Evolutionary conservation across 2,113 vertebrate genomes (phyloP), one percentile per base, ranked within the genome.

Genomic region (Ammodytes dubius): DNA sequence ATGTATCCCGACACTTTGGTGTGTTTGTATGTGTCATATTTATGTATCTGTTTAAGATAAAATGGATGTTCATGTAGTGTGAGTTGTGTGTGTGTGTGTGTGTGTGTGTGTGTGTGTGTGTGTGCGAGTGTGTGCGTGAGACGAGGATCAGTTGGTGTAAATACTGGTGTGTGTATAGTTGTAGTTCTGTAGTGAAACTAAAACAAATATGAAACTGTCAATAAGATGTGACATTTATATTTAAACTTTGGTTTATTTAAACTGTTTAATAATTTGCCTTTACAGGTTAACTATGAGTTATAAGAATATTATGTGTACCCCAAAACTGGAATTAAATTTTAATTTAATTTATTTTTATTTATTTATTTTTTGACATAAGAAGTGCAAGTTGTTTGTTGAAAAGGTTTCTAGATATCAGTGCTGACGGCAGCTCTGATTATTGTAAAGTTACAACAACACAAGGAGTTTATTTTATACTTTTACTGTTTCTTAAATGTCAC

Each of bases 1-100:
- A 86, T 88, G 91, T 91, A 89, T 65, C 67, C 40, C 14, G 57
- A 86, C 72, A 82, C 80, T 58, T 60, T 1, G 9, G 40, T 54
- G 54, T 64, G n/a, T 46, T 37, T 68, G 40, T 74, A 42, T 84
- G 70, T 79, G 78, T 79, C 70, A 52, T 86, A 69, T 75, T 78
- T 86, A 81, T 86, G 80, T 66, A 71, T 85, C n/a, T 88, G 57
- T 91, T 66, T 78, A 72, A 75, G 81, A 73, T 70, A 64, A 85
- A 63, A 12, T 91, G 84, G 88, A 86, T 67, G 85, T 63, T 81
- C 3, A 68, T 75, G 72, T 89, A 77, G 17, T 75, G 54, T 87
- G 81, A n/a, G n/a, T n/a, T 56, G 37, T 77, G 46, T 57, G 13
- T 63, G 46, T 66, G 52, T 56, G 49, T 37, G 75, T 50, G 82